Evolutionary conservation across 2,113 vertebrate genomes (phyloP).

Genomic region (Cyprinus carpio): DNA sequence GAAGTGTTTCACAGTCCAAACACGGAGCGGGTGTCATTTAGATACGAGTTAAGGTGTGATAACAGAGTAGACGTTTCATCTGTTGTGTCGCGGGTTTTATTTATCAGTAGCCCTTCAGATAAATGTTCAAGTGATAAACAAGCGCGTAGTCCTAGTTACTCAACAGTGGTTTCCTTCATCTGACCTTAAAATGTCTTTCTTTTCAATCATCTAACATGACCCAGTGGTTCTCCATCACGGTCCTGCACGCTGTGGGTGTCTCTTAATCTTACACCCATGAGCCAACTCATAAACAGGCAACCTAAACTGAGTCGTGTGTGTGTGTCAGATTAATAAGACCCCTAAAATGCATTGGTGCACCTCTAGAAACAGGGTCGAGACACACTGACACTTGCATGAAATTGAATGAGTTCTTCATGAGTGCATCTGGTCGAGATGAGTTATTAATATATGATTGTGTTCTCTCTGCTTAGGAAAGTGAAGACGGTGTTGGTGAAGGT

Average conservation of each 20-base stretch:
- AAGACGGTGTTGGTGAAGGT: constrained; percentile 96
- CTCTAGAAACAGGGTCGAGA: background rate
- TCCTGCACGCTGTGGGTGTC: background rate
- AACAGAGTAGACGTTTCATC: background rate
- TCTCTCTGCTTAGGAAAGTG: constrained; percentile 83
- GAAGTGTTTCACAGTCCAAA: too few relatives aligned
- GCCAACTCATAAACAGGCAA: background rate
- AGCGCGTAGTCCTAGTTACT: background rate
- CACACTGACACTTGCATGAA: too few relatives aligned
- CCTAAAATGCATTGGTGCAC: too few relatives aligned
- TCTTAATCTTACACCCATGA: background rate
- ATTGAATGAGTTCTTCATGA: too few relatives aligned
- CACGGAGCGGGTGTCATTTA: background rate
- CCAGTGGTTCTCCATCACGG: too few relatives aligned
- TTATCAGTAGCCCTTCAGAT: background rate
- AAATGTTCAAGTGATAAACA: background rate
- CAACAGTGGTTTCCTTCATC: background rate
- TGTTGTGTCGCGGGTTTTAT: too few relatives aligned
- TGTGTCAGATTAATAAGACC: background rate
- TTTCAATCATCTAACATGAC: background rate
- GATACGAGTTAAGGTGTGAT: background rate
- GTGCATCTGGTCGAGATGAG: too few relatives aligned
- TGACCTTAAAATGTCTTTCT: background rate
- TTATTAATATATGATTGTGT: background rate
- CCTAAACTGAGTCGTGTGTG: background rate